Percentiles rank a stretch among this genome's conserved stretches.
Conservation (phyloP, 1,140 invertebrate genomes). For the Zaprionus ornatus region DNA sequence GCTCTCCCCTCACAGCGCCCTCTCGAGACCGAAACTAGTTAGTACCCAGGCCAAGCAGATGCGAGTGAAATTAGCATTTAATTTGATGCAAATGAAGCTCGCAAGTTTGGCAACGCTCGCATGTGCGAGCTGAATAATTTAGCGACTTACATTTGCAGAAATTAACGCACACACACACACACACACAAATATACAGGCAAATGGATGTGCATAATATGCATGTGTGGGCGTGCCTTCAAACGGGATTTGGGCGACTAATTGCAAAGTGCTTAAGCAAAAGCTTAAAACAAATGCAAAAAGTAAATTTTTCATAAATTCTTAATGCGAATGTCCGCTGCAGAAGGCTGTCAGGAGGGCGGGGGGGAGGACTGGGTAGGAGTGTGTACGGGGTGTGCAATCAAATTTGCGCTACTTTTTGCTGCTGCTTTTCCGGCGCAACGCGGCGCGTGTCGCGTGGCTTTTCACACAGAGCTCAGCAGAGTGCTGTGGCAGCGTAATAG, state of each 20-base stretch:
- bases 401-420: slow-evolving; percentile 25
- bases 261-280: slow-evolving; percentile 83
- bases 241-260: slow-evolving; percentile 82
- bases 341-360: slow-evolving; percentile 2
- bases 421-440: neutral
- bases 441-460: slow-evolving; percentile 45
- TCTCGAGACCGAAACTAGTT: neutral
- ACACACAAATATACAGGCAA: neutral
- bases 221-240: slow-evolving; percentile 57
- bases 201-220: slow-evolving; percentile 33
- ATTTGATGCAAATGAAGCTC: slow-evolving; percentile 72
- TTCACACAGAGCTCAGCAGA: slow-evolving; percentile 48
- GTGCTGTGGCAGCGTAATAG: slow-evolving; percentile 52
- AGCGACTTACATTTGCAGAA: slow-evolving; percentile 78
- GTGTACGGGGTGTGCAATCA: slow-evolving; percentile 24
- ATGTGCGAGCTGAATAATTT: slow-evolving; percentile 70
- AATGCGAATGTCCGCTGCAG: slow-evolving; percentile 52
- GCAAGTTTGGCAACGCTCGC: slow-evolving; percentile 34
- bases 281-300: slow-evolving; percentile 78
- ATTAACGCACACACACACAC: slow-evolving; percentile 54
- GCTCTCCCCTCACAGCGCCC: neutral
- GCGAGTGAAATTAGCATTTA: slow-evolving; percentile 72
- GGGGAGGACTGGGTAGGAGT: neutral
- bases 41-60: slow-evolving; percentile 3
- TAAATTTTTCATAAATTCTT: slow-evolving; percentile 79